Evolutionary conservation across 1,140 invertebrate genomes (phyloP), one percentile per base, ranked within the genome.

Genomic region (Zaprionus nigranus): DNA sequence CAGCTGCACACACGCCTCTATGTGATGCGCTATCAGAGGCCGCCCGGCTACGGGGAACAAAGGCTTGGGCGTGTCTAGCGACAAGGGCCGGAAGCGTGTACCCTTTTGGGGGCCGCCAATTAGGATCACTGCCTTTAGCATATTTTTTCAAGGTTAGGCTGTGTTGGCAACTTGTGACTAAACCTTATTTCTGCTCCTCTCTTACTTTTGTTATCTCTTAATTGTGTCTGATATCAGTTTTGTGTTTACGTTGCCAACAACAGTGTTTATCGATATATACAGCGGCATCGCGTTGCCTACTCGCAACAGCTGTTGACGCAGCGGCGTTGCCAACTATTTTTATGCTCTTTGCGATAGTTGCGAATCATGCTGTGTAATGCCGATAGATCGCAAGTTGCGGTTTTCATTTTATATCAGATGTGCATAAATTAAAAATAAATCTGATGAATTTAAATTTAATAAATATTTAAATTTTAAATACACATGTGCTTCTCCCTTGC

Each of bases 1-100:
- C 9, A 98, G 92, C 82, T 97, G 95, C 4, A 95, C 94, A 92
- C 98, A 99, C 73, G 98, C 98, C 93, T 99, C 98, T 66, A 99
- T 99, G 81, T 99, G 98, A 93, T 99, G 99, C 86, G 99, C 98
- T 75, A 99, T 98, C 77, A 98, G 94, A 3, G 98, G 98, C 26
- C 98, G 93, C 2, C 99, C 99, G 71, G 98, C 99, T 17, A 99
- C 96, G 5, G 98, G 98, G 93, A 99, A 99, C 6, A 99, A 91
- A 0, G 99, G 99, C 91, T 99, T 99, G 5, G 99, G 99, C 40
- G 98, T 96, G 91, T 99, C 98, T 73, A 99, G 93, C 0, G 98
- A 99, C 4, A 99, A 93, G 1, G 99, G 99, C 5, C 99, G 95
- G 93, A 99, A 99, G 65, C 99, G 94, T 12, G 99, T 99, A 95